These are phyloP conservation scores for Patella vulgata DNA, from an alignment of 1,140 invertebrate genomes.

Conservation along the genomic window DNA sequence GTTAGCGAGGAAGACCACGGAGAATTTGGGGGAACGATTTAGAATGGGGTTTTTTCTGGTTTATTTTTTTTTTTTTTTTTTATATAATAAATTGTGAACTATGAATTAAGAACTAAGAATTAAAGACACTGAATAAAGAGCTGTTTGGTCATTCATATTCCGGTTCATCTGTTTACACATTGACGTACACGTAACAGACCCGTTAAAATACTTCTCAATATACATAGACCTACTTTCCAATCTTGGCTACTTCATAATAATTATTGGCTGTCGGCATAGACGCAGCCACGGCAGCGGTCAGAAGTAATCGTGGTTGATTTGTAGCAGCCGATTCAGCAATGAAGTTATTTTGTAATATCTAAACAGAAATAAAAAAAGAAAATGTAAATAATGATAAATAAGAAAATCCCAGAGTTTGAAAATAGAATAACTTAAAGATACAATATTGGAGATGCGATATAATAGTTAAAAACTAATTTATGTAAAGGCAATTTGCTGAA, in stretches of 20 bases:
- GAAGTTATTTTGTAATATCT: conserved; percentile 33
- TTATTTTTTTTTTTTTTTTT: too few species aligned
- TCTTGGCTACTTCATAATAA: conserved; percentile 60
- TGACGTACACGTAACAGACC: too few species aligned
- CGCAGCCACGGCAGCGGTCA: conserved; percentile 82
- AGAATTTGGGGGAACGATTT: too few species aligned
- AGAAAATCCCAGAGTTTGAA: not conserved
- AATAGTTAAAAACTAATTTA: conserved; percentile 1
- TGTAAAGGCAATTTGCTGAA: not conserved
- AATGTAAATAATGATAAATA: not conserved
- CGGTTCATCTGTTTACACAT: too few species aligned
- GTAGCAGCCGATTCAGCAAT: conserved; percentile 23
- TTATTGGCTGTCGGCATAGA: conserved; percentile 70
- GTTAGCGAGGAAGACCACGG: too few species aligned
- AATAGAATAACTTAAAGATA: not conserved
- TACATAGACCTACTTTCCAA: conserved; percentile 43
- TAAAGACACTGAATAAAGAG: too few species aligned
- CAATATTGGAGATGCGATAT: not conserved
- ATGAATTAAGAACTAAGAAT: too few species aligned
- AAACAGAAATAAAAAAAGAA: not conserved
- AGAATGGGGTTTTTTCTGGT: too few species aligned
- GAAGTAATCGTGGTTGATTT: conserved; percentile 72
- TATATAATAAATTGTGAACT: too few species aligned
- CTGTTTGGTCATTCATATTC: too few species aligned
- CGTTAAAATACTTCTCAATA: too few species aligned